Conservation (phyloP, 2,888 invertebrate genomes). For the Mythimna albipuncta region DNA sequence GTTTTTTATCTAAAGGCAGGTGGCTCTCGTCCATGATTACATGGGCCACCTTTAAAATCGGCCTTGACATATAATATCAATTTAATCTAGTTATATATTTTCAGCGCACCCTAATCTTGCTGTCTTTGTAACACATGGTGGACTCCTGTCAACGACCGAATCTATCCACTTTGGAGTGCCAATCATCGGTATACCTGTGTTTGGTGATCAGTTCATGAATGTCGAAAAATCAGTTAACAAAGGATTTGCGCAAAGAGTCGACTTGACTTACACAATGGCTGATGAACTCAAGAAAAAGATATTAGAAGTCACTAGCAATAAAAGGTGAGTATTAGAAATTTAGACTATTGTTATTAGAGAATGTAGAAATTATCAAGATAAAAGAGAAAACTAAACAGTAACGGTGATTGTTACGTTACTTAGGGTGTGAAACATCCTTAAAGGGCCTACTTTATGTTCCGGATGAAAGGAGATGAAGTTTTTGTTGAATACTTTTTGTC, state of each 20-base stretch:
- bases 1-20: no score
- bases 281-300: conserved; percentile 66
- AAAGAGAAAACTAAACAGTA: no score
- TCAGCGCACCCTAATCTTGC: conserved; percentile 73
- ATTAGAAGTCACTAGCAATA: conserved; percentile 62
- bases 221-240: conserved; percentile 65
- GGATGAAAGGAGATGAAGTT: neutral
- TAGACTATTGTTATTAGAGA: no score
- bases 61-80: neutral
- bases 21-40: no score
- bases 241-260: conserved; percentile 70
- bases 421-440: no score
- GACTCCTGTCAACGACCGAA: conserved; percentile 74
- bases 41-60: neutral
- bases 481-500: neutral
- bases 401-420: neutral
- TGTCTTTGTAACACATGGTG: conserved; percentile 76
- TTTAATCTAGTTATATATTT: neutral
- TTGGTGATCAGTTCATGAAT: conserved; percentile 74
- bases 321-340: conserved; percentile 59
- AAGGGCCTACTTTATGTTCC: neutral
- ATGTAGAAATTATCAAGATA: neutral
- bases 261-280: conserved; percentile 65
- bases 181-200: conserved; percentile 74
- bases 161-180: conserved; percentile 74